A percentile compares a stretch with the other conserved stretches of the same genome.
phyloP scores from a whole-genome alignment of 2,797 vertebrate species.

The Cottoperca gobio region DNA sequence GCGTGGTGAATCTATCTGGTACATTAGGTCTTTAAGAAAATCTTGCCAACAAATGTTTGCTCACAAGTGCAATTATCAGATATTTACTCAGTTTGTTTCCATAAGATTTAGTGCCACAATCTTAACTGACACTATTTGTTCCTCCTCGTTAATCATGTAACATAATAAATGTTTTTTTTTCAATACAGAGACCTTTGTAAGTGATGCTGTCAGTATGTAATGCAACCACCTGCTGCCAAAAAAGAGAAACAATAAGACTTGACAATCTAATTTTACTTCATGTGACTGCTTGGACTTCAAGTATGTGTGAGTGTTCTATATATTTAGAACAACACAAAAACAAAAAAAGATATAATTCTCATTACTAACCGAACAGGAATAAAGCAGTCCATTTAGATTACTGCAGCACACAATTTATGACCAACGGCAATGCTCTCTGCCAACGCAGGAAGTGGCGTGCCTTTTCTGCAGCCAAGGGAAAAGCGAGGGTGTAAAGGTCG shows the following conservation, averaged over 20 bases:
- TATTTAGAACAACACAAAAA: not conserved
- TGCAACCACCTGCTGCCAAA: not conserved
- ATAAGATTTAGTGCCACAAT: slow-evolving; percentile 31
- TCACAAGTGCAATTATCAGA: slow-evolving; percentile 31
- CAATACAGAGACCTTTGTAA: not conserved
- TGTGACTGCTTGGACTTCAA: not conserved
- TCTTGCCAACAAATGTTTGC: slow-evolving; percentile 7
- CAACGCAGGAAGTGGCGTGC: slow-evolving; percentile 16
- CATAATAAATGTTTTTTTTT: slow-evolving; percentile 23
- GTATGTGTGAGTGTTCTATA: not conserved
- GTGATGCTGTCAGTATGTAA: slow-evolving; percentile 1
- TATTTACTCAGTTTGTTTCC: slow-evolving; percentile 41
- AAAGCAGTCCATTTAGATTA: slow-evolving; percentile 25
- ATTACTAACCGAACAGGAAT: slow-evolving; percentile 23
- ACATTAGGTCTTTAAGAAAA: slow-evolving; percentile 11
- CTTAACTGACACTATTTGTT: slow-evolving; percentile 31
- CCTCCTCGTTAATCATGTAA: slow-evolving; percentile 22
- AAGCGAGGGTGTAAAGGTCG: slow-evolving; percentile 32
- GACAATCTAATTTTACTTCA: not conserved
- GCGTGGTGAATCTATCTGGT: not conserved
- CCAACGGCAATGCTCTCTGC: slow-evolving; percentile 25
- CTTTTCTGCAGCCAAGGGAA: slow-evolving; percentile 47
- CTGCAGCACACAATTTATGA: slow-evolving; percentile 38
- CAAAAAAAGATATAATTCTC: too few relatives aligned
- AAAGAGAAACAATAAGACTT: not conserved